Base-by-base conservation (phyloP, 1,140 invertebrate species). In the Drosophila suzukii region DNA sequence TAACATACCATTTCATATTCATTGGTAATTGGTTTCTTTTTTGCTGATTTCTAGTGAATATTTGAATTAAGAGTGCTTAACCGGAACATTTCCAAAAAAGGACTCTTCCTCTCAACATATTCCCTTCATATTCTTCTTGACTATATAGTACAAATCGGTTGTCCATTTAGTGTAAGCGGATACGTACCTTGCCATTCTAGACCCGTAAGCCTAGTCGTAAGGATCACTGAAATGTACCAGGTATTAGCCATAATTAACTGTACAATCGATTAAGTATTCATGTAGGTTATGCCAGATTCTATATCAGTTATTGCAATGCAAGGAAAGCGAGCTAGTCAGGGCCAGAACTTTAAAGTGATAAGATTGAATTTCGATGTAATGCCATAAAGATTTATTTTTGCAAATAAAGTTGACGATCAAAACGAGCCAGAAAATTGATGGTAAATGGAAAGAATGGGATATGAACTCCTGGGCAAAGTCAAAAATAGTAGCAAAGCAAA, bases 281-380 rank as follows among this genome's bases (percentile, higher is more conserved):
- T 70, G 46, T 59, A 67, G 68, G 36, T 75, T 75, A 75, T 38
- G 43, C 51, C 50, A 65, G 81, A 49, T 36, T 56, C 56, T 78
- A 77, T 79, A 54, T 46, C 41, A 78, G 65, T 77, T 62, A 77
- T 88, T 88, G 83, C 84, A 89, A 84, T 88, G 84, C 84, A 79
- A 80, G 78, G 58, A 86, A 82, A 89, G 65, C 67, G 85, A 83
- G 73, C 84, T 88, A 88, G 84, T 88, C 84, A 88, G 78, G 81
- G 59, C 88, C 74, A 88, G 15, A 63, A 77, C 55, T 46, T 63
- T 72, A 85, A 55, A 39, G 79, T 83, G 71, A 80, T 88, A 89
- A 84, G 84, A 70, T 60, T 71, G 61, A 83, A 83, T 73, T 81
- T 82, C 76, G 75, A 88, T 90, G 81, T 77, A 88, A 79, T 66